phyloP scores from a whole-genome alignment of 2,888 invertebrate genomes.

The Cryptosula pallasiana region DNA sequence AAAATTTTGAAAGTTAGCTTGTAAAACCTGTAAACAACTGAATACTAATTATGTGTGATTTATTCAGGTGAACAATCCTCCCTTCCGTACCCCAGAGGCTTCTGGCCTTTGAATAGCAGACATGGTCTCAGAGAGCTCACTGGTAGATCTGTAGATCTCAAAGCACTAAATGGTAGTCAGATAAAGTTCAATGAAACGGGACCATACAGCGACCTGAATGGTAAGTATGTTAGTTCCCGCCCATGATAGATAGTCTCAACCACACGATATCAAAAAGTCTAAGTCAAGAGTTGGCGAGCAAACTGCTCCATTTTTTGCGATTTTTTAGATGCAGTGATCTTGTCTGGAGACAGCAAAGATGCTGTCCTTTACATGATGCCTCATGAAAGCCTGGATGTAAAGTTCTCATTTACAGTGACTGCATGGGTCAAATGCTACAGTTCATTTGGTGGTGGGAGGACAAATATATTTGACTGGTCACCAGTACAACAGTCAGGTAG shows the following conservation, averaged over 20 bases:
- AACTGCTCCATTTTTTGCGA: too few species aligned
- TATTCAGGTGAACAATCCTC: background rate
- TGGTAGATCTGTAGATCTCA: background rate
- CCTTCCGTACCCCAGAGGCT: background rate
- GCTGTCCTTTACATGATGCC: background rate
- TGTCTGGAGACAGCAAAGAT: background rate
- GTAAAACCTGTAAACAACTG: too few species aligned
- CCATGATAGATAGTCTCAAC: too few species aligned
- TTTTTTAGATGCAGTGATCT: background rate
- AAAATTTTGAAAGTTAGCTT: too few species aligned
- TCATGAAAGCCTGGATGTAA: background rate
- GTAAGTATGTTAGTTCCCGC: too few species aligned
- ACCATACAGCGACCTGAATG: background rate
- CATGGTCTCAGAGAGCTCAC: background rate
- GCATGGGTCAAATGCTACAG: background rate
- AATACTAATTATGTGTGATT: too few species aligned
- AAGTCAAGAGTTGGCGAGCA: too few species aligned
- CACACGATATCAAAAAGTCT: too few species aligned
- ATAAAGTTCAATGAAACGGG: background rate
- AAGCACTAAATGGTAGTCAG: background rate
- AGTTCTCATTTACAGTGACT: background rate
- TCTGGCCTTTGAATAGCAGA: background rate
- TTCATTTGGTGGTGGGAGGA: too few species aligned
- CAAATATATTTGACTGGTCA: too few species aligned
- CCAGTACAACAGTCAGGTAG: too few species aligned